Evolutionary conservation across 92 coral and sea anemone genomes (phyloP).

Genomic region (Porites divaricata): DNA sequence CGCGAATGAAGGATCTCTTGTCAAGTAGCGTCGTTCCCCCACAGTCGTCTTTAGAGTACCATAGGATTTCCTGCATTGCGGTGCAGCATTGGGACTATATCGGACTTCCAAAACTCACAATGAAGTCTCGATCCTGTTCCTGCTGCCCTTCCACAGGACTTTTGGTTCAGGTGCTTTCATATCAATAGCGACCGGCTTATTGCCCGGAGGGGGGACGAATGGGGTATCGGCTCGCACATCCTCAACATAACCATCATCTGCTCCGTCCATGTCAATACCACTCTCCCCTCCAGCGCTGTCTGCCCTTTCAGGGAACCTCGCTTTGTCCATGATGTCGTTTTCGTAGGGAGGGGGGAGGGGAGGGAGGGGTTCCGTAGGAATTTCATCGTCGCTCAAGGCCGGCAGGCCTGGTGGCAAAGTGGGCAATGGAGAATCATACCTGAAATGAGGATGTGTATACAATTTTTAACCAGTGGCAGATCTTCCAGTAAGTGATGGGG

Average conservation of each 20-base stretch:
- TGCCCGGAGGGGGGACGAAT: constrained; percentile 16
- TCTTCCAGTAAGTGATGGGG: too few species aligned
- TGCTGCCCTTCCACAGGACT: constrained; percentile 5
- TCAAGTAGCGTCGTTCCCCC: too few species aligned
- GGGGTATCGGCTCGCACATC: constrained; percentile 23
- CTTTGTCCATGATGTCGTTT: constrained; percentile 36
- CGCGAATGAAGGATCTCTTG: too few species aligned
- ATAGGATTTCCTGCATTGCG: too few species aligned
- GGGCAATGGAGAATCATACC: constrained; percentile 48
- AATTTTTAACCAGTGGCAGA: too few species aligned
- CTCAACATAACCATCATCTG: constrained; percentile 33
- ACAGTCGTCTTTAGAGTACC: too few species aligned
- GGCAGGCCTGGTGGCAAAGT: constrained; percentile 26
- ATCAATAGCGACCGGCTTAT: constrained; percentile 37
- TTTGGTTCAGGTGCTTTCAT: constrained; percentile 33
- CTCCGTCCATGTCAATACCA: constrained; percentile 37
- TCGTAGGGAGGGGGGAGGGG: constrained; percentile 70
- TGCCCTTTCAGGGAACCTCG: background rate
- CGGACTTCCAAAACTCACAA: background rate
- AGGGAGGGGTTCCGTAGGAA: constrained; percentile 29
- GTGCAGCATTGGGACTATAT: too few species aligned
- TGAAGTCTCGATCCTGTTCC: constrained; percentile 14
- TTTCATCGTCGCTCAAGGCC: constrained; percentile 34
- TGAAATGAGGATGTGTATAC: background rate
- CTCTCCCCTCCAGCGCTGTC: constrained; percentile 46